A percentile compares a stretch with the other conserved stretches of the same genome.
Evolutionary conservation across 1,140 invertebrate species (phyloP).

Genomic region (Vanessa atalanta): DNA sequence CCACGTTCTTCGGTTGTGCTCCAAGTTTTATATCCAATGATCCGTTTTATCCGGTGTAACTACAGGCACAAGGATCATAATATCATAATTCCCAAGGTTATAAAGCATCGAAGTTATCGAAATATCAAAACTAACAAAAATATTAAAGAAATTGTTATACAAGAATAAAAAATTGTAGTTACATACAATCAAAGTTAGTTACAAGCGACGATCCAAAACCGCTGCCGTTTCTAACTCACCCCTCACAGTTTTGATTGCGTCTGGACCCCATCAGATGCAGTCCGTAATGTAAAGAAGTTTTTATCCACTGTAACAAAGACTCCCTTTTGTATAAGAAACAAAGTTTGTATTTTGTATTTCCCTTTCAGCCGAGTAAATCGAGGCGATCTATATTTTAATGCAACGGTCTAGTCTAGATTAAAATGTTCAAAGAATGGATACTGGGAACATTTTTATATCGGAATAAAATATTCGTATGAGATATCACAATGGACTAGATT

Average conservation of each 20-base stretch:
- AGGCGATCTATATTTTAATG: constrained; percentile 25
- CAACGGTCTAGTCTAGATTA: constrained; percentile 23
- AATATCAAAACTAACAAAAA: no score
- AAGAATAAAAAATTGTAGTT: background rate
- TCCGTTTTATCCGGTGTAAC: no score
- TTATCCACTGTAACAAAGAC: constrained; percentile 29
- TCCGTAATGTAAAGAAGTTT: constrained; percentile 35
- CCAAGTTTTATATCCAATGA: no score
- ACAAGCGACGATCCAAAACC: background rate
- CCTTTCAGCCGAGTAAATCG: constrained; percentile 13
- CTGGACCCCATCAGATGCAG: constrained; percentile 34
- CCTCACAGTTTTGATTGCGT: constrained; percentile 27
- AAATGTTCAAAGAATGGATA: constrained; percentile 20
- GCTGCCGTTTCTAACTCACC: constrained; percentile 8
- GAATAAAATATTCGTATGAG: background rate
- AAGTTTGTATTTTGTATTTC: constrained; percentile 22
- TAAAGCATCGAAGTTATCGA: no score
- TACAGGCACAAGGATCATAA: no score
- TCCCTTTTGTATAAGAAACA: constrained; percentile 32
- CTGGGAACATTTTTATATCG: background rate
- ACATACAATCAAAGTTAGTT: background rate
- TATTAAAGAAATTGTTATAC: no score
- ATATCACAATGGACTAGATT: background rate
- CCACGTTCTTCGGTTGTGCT: no score
- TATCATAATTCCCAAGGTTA: no score